phyloP scores from a whole-genome alignment of 2,888 invertebrate species.

The Tyria jacobaeae region DNA sequence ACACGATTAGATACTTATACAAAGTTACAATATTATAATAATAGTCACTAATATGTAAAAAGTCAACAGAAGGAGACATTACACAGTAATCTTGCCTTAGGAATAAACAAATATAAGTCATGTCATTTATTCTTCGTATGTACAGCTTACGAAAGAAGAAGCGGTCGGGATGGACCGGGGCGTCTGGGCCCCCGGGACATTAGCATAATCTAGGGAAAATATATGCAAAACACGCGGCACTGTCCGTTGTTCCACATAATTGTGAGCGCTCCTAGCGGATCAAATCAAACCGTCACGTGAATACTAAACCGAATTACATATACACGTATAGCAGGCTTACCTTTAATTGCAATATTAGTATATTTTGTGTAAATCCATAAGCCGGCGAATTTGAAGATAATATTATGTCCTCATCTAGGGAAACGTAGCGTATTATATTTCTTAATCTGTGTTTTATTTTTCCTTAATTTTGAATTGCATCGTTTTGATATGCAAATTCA shows the following conservation, averaged over 20 bases:
- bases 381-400: slow-evolving; percentile 1
- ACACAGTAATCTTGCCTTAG: too few relatives aligned
- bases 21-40: too few relatives aligned
- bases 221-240: slow-evolving; percentile 60
- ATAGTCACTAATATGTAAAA: too few relatives aligned
- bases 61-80: too few relatives aligned
- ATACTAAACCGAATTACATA: slow-evolving; percentile 56
- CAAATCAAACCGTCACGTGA: slow-evolving; percentile 48
- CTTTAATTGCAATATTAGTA: slow-evolving; percentile 25
- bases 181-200: slow-evolving; percentile 31
- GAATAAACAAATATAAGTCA: background rate
- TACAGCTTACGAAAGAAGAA: slow-evolving; percentile 5
- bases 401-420: slow-evolving; percentile 4
- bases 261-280: slow-evolving; percentile 59
- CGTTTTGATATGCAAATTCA: too few relatives aligned
- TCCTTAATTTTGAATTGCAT: too few relatives aligned
- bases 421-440: background rate
- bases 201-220: slow-evolving; percentile 64
- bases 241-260: slow-evolving; percentile 62
- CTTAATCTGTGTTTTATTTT: too few relatives aligned
- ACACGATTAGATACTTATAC: too few relatives aligned
- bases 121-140: background rate
- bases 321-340: slow-evolving; percentile 34
- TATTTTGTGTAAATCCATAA: slow-evolving; percentile 21
- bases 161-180: background rate